Evolutionary conservation across 2,888 invertebrate genomes (phyloP), one percentile per base, ranked within the genome.

Genomic region (Drosophila tripunctata): DNA sequence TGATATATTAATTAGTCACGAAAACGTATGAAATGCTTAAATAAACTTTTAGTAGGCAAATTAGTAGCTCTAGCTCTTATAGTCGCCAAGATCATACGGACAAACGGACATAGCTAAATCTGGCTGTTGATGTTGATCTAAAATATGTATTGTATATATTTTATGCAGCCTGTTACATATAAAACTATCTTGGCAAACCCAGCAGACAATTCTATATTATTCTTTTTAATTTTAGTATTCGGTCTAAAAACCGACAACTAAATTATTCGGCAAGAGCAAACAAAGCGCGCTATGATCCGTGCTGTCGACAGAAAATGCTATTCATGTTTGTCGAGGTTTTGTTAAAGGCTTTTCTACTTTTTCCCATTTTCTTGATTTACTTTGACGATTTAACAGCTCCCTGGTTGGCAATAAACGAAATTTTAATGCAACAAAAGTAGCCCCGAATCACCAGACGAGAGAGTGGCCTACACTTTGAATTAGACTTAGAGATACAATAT

Each of bases 401-500:
- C 82, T 55, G 66, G 81, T 63, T 67, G 87, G 65, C 75, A 67
- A 84, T 84, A 87, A 82, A 78, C 78, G 84, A 80, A 86, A 82
- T 82, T 87, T 84, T 71, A 87, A 81, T 80, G 75, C 72, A 63
- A 61, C 62, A 61, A 75, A 75, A 76, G 54, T 63, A 66, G 54
- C 45, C 58, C 57, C 47, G 44, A 63, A 58, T 57, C 33, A 54
- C 17, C 40, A 27, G 41, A 15, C 36, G 50, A 56, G 3, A 27
- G 27, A 27, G 48, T 35, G 45, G 45, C 47, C 58, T 58, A 31
- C 65, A 61, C 41, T 63, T 72, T 52, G 77, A 79, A 86, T 80
- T 77, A 74, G 71, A 83, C 84, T 76, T 68, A 58, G 58, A 76
- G 66, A 75, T 78, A 82, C 75, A 73, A 77, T 65, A 81, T 75